These are phyloP conservation scores for Gambusia holbrooki DNA, from an alignment of 2,113 vertebrate species.

Conservation along the genomic window DNA sequence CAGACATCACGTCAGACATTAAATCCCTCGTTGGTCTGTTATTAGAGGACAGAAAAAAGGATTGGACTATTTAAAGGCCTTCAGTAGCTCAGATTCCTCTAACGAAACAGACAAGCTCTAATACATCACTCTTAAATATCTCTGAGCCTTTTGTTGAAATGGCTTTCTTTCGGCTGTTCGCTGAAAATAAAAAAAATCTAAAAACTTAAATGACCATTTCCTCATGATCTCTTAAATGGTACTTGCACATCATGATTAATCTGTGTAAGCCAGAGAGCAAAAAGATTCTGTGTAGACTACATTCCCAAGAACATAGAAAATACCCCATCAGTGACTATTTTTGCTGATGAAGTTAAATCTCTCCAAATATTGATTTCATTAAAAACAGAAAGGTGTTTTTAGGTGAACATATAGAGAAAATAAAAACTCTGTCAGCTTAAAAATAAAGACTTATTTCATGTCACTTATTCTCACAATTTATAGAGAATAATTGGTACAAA, in stretches of 20 bases:
- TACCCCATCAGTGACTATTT: too few species aligned
- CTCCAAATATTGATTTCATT: too few species aligned
- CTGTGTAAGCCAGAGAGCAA: not conserved
- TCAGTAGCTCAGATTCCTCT: slow-evolving; percentile 2
- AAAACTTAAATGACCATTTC: not conserved
- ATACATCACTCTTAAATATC: slow-evolving; percentile 2
- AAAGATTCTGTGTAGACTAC: not conserved
- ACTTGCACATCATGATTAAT: not conserved
- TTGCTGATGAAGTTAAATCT: too few species aligned
- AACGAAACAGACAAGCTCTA: not conserved
- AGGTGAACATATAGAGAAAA: too few species aligned
- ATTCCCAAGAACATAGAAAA: not conserved
- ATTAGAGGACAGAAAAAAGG: slow-evolving; percentile 13
- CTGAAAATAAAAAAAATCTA: not conserved
- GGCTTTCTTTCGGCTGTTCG: not conserved
- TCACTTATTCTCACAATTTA: too few species aligned
- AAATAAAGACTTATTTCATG: too few species aligned
- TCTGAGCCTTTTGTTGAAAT: not conserved
- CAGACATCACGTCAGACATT: slow-evolving; percentile 3
- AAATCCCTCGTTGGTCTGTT: slow-evolving; percentile 1
- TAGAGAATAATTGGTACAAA: too few species aligned
- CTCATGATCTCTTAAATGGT: not conserved
- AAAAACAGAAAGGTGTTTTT: too few species aligned
- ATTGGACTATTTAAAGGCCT: not conserved
- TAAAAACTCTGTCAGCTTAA: too few species aligned